Evolutionary conservation across 2,888 invertebrate genomes (phyloP), one percentile per base, ranked within the genome.

Genomic region (Eupithecia pulchellata): DNA sequence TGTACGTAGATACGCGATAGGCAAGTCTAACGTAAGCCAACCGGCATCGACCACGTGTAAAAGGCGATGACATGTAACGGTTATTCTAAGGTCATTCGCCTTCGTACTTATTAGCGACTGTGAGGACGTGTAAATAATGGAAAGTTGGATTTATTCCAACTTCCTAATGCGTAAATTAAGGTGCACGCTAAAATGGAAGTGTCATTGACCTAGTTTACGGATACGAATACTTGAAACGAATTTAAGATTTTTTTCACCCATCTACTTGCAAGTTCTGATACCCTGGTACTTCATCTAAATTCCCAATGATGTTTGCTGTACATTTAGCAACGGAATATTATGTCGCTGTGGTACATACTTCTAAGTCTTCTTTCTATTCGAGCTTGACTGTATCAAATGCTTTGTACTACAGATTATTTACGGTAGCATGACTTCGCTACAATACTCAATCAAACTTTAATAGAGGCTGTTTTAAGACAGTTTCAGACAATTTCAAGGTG

Each of bases 51-150:
- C 39, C 61, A 66, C 64, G 64, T 60, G 30, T 36, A 61, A 2
- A 29, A 57, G 29, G 57, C 57, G 57, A 57, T 17, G 57, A 58
- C 62, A 66, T 36, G 74, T 78, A 83, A 81, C 82, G 77, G 83
- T 78, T 34, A 5, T 60, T 34, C 30, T 34, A 29, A 63, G 68
- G 68, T 66, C 72, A 47, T 52, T 63, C 11, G 42, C 63, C 30
- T 34, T 27, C 39, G 9, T 57, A 34, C 64, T n/a, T 65, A 63
- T 73, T 73, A 71, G 64, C 73, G 42, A 55, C 66, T 60, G 64
- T 72, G 69, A 70, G 68, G 66, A 27, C 20, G 34, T 30, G 63
- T 27, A 58, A 65, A 60, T 29, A 62, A 36, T 25, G 57, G 27
- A 47, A 29, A 58, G n/a, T 58, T 68, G 66, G 72, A 63, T 29